phyloP scores from a whole-genome alignment of 2,797 vertebrate species.

The Thalassophryne amazonica region DNA sequence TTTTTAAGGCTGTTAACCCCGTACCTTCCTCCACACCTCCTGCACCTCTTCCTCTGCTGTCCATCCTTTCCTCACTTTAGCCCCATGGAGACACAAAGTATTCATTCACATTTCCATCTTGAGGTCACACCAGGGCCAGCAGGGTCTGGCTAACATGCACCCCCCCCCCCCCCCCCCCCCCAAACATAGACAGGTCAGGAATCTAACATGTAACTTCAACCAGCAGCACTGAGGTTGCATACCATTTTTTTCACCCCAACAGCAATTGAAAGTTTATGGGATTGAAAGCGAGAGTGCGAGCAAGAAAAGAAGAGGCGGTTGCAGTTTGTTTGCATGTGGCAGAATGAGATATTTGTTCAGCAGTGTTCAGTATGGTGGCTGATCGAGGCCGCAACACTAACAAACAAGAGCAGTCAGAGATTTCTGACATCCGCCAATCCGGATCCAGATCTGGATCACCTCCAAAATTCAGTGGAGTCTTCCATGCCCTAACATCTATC shows the following conservation, averaged over 20 bases:
- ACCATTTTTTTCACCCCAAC: constrained; percentile 53
- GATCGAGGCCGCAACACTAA: too few relatives aligned
- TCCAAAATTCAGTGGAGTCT: too few relatives aligned
- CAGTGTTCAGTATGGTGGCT: too few relatives aligned
- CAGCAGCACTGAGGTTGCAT: constrained; percentile 63
- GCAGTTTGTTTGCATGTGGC: constrained; percentile 22
- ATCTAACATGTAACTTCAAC: constrained; percentile 77
- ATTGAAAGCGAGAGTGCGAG: constrained; percentile 19
- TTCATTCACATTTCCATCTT: constrained; percentile 85
- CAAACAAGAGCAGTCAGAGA: too few relatives aligned
- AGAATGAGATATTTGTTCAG: too few relatives aligned
- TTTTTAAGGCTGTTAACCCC: constrained; percentile 72
- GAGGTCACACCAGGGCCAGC: constrained; percentile 84
- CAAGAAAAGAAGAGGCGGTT: constrained; percentile 23
- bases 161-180: constrained; percentile 51
- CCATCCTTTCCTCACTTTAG: constrained; percentile 53
- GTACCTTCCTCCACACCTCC: constrained; percentile 53
- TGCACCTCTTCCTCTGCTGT: constrained; percentile 43
- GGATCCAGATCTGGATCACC: too few relatives aligned
- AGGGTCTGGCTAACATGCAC: constrained; percentile 67
- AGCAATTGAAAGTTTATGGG: constrained; percentile 49
- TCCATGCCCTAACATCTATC: too few relatives aligned
- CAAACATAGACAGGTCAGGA: constrained; percentile 80
- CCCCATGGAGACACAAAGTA: constrained; percentile 82
- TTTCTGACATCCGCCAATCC: too few relatives aligned